Percentiles rank a stretch among this genome's conserved stretches.
Evolutionary conservation across 2,888 invertebrate genomes (phyloP).

Genomic region (Physocephala rufipes): DNA sequence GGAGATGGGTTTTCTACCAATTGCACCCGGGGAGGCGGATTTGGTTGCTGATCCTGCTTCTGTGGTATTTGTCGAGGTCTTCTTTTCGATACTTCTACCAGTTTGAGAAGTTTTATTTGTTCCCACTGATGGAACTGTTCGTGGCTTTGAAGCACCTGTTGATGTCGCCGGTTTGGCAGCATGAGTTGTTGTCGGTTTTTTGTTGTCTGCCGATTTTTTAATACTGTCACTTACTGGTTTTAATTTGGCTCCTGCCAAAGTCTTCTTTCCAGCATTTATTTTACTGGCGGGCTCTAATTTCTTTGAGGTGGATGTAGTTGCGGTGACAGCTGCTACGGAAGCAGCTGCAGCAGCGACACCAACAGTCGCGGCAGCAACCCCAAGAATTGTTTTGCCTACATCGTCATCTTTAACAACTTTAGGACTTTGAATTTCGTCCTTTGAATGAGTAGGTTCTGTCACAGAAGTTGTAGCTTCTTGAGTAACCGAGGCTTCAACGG

Average conservation of each 20-base stretch:
- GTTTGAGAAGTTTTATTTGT: slow-evolving; percentile 39
- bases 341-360: slow-evolving; percentile 28
- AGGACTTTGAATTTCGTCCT: not conserved
- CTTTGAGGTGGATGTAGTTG: slow-evolving; percentile 25
- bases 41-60: slow-evolving; percentile 26
- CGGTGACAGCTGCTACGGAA: slow-evolving; percentile 38
- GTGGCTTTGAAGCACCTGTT: slow-evolving; percentile 49
- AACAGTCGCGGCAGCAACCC: slow-evolving; percentile 18
- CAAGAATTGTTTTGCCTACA: slow-evolving; percentile 15
- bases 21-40: slow-evolving; percentile 22
- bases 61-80: slow-evolving; percentile 4
- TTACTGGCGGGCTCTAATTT: slow-evolving; percentile 37
- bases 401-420: not conserved
- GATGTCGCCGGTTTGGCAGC: slow-evolving; percentile 37
- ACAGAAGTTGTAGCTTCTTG: not conserved
- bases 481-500: not conserved
- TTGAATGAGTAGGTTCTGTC: not conserved
- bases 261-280: slow-evolving; percentile 13
- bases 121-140: slow-evolving; percentile 51
- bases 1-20: slow-evolving; percentile 42
- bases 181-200: slow-evolving; percentile 46
- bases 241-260: slow-evolving; percentile 37
- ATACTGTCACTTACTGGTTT: slow-evolving; percentile 37
- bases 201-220: slow-evolving; percentile 42
- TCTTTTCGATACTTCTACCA: slow-evolving; percentile 3